Evolutionary conservation across 2,888 invertebrate species (phyloP).

Genomic region (Diplolepis rosae): DNA sequence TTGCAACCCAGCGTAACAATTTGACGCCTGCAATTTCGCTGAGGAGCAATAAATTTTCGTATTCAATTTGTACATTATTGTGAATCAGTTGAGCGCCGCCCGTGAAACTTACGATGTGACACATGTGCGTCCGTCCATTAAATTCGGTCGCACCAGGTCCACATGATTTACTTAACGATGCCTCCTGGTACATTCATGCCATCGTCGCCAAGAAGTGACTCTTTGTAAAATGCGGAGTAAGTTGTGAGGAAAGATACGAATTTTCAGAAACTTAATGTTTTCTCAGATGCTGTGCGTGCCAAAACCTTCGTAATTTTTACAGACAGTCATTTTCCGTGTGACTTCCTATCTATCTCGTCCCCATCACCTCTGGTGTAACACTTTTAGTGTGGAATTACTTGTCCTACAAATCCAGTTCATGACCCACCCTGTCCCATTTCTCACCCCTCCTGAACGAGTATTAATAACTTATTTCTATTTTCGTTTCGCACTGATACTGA

Average conservation of each 20-base stretch:
- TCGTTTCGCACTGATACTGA: slow-evolving; percentile 52
- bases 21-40: slow-evolving; percentile 18
- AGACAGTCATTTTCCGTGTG: slow-evolving; percentile 48
- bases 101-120: slow-evolving; percentile 28
- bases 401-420: background rate
- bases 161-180: slow-evolving; percentile 62
- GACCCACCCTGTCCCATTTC: background rate
- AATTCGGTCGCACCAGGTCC: slow-evolving; percentile 52
- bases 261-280: slow-evolving; percentile 50
- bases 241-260: slow-evolving; percentile 23
- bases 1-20: background rate
- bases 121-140: slow-evolving; percentile 52
- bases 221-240: slow-evolving; percentile 35
- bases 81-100: slow-evolving; percentile 4
- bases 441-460: slow-evolving; percentile 39
- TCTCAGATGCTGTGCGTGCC: slow-evolving; percentile 53
- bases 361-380: background rate
- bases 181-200: slow-evolving; percentile 50
- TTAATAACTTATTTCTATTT: slow-evolving; percentile 62
- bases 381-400: slow-evolving; percentile 34
- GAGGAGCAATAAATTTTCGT: slow-evolving; percentile 13
- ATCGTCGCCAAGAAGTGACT: slow-evolving; percentile 41
- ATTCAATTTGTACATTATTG: slow-evolving; percentile 19
- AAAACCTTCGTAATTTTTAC: slow-evolving; percentile 54
- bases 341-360: slow-evolving; percentile 33